Evolutionary conservation across 92 coral and sea anemone species (phyloP), one percentile per base, ranked within the genome.

Genomic region (Montipora capitata): DNA sequence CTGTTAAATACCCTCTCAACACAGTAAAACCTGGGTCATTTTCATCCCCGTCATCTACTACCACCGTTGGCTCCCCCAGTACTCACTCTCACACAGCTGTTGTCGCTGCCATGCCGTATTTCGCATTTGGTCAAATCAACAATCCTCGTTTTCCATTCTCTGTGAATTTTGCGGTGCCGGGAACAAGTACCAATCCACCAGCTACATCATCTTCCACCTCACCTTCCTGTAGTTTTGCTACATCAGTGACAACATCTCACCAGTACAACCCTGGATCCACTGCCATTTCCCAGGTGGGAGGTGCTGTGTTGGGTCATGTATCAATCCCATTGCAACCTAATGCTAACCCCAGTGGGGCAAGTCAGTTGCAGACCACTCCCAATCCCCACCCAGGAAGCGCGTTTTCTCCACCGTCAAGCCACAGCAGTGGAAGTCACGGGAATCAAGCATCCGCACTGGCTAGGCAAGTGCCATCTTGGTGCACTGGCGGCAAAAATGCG

Each of bases 21-120:
- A 79, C 94, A 56, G 91, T 82, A 1, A 91, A 91, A 74, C 91
- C 83, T 16, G 67, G 74, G 48, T 74, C 91, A 18, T 87, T 87
- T 72, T 54, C 88, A 41, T 11, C 84, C 14, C 80, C 93, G 14
- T 38, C 90, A 10, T 45, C 67, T 16, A 57, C 75, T 16, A 57
- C 68, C 52, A 64, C 72, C 18, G 69, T 83, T 3, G 65, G 76
- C 15, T 63, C 79, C 38, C 72, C 76, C 51, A 91, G 80, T 66
- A 40, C 80, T 3, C 86, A 45, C 20, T 84, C 38, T 43, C 90
- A 81, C 38, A 87, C 94, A 76, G 89, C 94, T 51, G 92, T 87
- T 10, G 94, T 87, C 17, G 88, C 94, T 7, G 94, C 94, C 5
- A 63, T 91, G 85, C 87, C 92, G 3, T 87, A 82, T 44, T 88